These are phyloP conservation scores for Pitta sordida DNA, from an alignment of 2,113 vertebrate species.

Conservation along the genomic window DNA sequence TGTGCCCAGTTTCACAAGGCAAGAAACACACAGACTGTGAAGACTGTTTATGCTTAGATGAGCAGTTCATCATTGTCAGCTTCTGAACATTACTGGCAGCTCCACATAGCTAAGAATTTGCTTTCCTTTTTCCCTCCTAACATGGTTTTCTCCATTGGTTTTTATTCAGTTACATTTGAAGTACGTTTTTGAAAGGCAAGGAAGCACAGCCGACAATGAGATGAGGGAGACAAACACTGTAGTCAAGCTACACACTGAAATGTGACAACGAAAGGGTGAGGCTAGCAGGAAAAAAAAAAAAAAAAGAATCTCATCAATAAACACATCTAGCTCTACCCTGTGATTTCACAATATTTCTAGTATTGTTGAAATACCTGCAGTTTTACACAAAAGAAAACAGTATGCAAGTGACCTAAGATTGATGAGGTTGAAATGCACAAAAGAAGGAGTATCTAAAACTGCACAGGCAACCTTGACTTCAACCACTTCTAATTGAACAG, in stretches of 20 bases:
- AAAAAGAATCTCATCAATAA: not conserved
- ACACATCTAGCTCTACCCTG: not conserved
- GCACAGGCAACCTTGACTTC: not conserved
- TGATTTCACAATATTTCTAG: not conserved
- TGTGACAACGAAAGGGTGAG: not conserved
- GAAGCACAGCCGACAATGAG: not conserved
- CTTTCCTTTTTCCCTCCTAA: not conserved
- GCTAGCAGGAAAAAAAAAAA: not conserved
- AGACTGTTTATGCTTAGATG: not conserved
- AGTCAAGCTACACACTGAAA: not conserved
- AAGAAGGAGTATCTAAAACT: not conserved
- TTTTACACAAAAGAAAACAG: not conserved
- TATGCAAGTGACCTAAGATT: not conserved
- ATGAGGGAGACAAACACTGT: not conserved
- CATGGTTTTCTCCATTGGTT: not conserved
- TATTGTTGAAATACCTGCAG: not conserved
- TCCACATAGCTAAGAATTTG: not conserved
- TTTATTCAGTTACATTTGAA: constrained; percentile 20
- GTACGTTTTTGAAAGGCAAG: not conserved
- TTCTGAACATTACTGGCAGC: not conserved
- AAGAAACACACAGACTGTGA: not conserved
- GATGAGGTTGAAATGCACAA: fast-evolving
- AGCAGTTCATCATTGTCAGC: not conserved
- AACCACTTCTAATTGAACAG: not conserved
- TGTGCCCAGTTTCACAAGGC: not conserved